phyloP scores from a whole-genome alignment of 30 jellyfish, hydroid and myxozoan species.

The Mastigias papua region DNA sequence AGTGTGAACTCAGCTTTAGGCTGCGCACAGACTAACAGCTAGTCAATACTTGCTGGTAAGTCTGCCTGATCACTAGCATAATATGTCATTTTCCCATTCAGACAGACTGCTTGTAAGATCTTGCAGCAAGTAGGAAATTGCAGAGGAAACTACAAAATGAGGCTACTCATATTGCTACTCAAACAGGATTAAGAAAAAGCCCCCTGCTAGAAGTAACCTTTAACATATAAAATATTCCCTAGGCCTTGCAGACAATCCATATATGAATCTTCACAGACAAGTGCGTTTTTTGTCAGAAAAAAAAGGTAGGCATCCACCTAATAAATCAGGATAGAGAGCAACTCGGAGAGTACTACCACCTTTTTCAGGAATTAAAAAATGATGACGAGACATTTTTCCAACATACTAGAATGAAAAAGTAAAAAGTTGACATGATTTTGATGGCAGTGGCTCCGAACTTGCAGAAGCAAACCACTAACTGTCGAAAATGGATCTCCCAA shows the following conservation, averaged over 20 bases:
- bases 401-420: neutral
- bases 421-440: neutral
- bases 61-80: too few relatives aligned
- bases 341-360: slow-evolving; percentile 12
- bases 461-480: slow-evolving; percentile 5
- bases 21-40: too few relatives aligned
- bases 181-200: neutral
- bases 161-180: neutral
- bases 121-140: neutral
- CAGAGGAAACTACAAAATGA: neutral
- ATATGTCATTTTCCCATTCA: neutral
- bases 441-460: neutral
- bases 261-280: neutral
- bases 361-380: neutral
- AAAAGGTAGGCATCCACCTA: neutral
- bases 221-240: neutral
- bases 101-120: neutral
- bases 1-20: too few relatives aligned
- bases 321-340: slow-evolving; percentile 4
- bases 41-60: too few relatives aligned
- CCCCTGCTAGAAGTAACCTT: neutral
- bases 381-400: neutral
- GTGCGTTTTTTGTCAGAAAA: neutral
- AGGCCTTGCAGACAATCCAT: slow-evolving; percentile 7
- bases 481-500: neutral